phyloP scores from a whole-genome alignment of 2,113 vertebrate genomes.

The Leiothrix lutea region DNA sequence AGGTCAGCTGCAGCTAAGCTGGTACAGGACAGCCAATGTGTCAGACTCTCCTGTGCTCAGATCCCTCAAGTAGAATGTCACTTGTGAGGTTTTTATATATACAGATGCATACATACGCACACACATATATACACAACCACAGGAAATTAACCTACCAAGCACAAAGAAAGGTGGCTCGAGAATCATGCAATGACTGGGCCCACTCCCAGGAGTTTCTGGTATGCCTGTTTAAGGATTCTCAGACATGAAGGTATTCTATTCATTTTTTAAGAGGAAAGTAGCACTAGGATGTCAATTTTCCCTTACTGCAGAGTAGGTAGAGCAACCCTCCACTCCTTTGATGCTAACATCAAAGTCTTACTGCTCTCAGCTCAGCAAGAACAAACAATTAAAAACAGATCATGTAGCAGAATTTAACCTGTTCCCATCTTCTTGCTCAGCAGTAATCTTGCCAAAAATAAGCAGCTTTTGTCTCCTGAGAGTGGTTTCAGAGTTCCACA shows the following conservation, averaged over 20 bases:
- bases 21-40: neutral
- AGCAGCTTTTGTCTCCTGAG: neutral
- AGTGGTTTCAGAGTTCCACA: neutral
- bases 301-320: neutral
- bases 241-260: neutral
- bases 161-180: neutral
- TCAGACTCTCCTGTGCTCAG: neutral
- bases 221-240: neutral
- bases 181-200: neutral
- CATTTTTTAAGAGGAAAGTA: constrained; percentile 23
- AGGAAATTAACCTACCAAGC: neutral
- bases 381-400: constrained; percentile 8
- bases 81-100: neutral
- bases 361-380: neutral
- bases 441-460: neutral
- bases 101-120: rapidly evolving
- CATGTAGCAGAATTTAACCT: neutral
- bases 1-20: neutral
- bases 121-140: neutral
- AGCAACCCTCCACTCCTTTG: neutral
- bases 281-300: neutral
- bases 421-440: neutral
- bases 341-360: constrained; percentile 36
- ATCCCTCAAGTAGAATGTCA: neutral
- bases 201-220: neutral